Percentiles rank a stretch among this genome's conserved stretches.
phyloP scores from a whole-genome alignment of 2,113 vertebrate species.

The Ceuthmochares aereus region DNA sequence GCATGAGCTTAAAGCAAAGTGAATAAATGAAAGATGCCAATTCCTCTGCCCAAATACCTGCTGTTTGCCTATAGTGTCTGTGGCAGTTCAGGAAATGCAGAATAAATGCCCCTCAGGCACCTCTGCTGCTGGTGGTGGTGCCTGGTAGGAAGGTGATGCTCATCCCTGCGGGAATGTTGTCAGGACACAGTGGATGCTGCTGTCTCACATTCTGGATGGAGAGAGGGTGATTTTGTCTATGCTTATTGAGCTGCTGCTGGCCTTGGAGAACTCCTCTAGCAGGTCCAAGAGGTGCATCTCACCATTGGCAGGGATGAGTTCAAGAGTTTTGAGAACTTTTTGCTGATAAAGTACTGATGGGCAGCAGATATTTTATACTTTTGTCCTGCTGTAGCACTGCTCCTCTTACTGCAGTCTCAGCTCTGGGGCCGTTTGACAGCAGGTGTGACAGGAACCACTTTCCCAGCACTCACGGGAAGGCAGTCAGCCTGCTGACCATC shows the following conservation, averaged over 20 bases:
- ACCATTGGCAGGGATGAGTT: not conserved
- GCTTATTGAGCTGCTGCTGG: not conserved
- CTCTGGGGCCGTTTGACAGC: not conserved
- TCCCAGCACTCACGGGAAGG: not conserved
- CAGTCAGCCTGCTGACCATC: not conserved
- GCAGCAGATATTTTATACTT: not conserved
- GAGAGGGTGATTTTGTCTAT: not conserved
- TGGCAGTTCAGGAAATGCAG: not conserved
- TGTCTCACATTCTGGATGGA: not conserved
- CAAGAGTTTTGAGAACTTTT: not conserved
- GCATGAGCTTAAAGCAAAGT: not conserved
- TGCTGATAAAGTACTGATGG: not conserved
- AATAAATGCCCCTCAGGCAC: fast-evolving
- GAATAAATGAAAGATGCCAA: not conserved
- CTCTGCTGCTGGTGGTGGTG: not conserved
- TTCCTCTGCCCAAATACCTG: not conserved
- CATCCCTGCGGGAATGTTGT: not conserved
- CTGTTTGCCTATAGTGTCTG: not conserved
- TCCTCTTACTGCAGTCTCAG: slow-evolving; percentile 31
- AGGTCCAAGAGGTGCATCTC: not conserved
- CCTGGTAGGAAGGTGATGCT: not conserved
- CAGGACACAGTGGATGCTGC: not conserved
- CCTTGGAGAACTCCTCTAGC: not conserved
- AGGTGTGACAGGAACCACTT: not conserved
- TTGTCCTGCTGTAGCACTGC: not conserved